Conservation (phyloP, 1,140 invertebrate genomes). For the Odontomachus brunneus region DNA sequence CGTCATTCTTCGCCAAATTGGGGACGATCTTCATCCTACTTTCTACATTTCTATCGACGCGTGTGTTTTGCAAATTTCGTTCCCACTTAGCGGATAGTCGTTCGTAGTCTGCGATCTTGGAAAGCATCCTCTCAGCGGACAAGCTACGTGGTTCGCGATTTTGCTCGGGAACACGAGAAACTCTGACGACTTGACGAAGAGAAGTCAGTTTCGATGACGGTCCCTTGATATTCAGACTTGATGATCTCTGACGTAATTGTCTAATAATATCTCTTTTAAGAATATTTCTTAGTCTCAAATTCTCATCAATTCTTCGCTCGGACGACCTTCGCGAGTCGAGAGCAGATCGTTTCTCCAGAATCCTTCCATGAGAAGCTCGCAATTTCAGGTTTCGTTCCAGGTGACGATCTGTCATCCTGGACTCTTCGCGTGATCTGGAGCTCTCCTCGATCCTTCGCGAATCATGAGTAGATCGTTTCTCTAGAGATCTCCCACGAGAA, state of each 20-base stretch:
- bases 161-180: constrained; percentile 3
- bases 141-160: constrained; percentile 17
- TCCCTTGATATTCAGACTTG: background rate
- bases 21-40: background rate
- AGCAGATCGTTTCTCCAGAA: background rate
- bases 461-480: background rate
- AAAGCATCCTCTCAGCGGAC: background rate
- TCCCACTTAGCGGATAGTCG: constrained; percentile 34
- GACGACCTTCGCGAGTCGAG: background rate
- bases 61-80: constrained; percentile 5
- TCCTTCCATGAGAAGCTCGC: background rate
- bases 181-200: background rate
- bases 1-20: constrained; percentile 20
- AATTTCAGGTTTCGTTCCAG: background rate
- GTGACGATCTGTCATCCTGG: background rate
- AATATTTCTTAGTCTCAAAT: constrained; percentile 10
- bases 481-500: background rate
- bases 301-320: background rate
- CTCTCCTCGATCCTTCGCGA: background rate
- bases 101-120: constrained; percentile 21
- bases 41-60: constrained; percentile 32
- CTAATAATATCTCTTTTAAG: constrained; percentile 22
- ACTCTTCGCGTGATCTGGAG: no score
- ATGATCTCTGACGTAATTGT: constrained; percentile 26
- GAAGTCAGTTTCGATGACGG: background rate